Base-by-base conservation (phyloP, 1,140 invertebrate species). In the Drosophila kepulauana region DNA sequence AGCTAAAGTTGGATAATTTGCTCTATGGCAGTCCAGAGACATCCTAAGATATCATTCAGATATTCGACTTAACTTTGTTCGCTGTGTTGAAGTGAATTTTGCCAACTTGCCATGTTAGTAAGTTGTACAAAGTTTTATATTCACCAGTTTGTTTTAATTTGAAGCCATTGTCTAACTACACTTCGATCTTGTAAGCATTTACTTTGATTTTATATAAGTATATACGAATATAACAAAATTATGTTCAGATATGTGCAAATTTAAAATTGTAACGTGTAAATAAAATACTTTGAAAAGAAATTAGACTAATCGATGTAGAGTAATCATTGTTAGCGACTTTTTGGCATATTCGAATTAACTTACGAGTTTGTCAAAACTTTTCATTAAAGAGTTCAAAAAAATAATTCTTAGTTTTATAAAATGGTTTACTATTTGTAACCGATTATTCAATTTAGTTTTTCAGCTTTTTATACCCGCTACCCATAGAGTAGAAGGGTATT, bases 1-100 rank as follows among this genome's bases (percentile, higher is more conserved):
- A 93, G 79, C 63, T 92, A 51, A 93, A 92, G 73, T 87, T 93
- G 82, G 80, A 93, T 73, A 80, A 93, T 86, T 90, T 93, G 64
- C 90, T 93, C 43, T 92, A 92, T 38, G 91, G 91, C 28, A 68
- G 51, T 20, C 81, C 65, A 25, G 81, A 82, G 48, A 57, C 78
- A 20, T 57, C 63, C 67, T 86, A 81, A 78, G 35, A 7, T 38
- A 38, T 38, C 7, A 3, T 8, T 38, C 35, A 38, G 35, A 2
- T 38, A 38, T 10, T 38, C 35, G 13, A 49, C 41, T 45, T 43
- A 57, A 66, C 15, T 10, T 38, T 35, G 30, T 54, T 48, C 28
- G 48, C 62, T 67, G 48, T 35, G 45, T 62, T 46, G 28, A 38
- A 65, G 13, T 35, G 5, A 78, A 85, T 71, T 89, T 89, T 79